Percentiles rank a stretch among this genome's conserved stretches.
Conservation (phyloP, 2,888 invertebrate genomes). For the Pristionchus exspectatus region DNA sequence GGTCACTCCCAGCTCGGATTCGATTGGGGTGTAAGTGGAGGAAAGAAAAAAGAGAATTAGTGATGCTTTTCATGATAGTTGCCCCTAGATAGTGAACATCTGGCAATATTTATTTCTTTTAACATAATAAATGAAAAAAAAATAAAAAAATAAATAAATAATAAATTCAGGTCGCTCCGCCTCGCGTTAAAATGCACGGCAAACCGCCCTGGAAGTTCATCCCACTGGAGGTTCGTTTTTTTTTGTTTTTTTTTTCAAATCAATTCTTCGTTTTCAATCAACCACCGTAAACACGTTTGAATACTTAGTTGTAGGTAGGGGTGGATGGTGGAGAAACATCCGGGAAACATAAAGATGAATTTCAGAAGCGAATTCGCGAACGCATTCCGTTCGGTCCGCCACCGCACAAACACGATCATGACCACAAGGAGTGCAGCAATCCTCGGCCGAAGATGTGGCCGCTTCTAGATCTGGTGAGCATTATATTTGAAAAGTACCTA, state of each 20-base stretch:
- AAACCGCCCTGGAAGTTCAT: conserved; percentile 5
- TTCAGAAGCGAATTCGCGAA: conserved; percentile 23
- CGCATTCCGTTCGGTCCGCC: background rate
- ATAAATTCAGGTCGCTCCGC: conserved; percentile 14
- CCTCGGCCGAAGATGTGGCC: conserved; percentile 7
- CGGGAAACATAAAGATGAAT: background rate
- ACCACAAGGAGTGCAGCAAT: background rate
- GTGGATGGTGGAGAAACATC: too few species aligned
- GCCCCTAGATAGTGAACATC: too few species aligned
- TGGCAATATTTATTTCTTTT: background rate
- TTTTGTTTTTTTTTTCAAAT: background rate
- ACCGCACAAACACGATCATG: background rate
- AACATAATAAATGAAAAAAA: too few species aligned
- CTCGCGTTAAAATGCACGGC: background rate
- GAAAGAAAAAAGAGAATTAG: too few species aligned
- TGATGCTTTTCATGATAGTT: too few species aligned
- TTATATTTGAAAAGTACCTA: too few species aligned
- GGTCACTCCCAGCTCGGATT: conserved; percentile 20
- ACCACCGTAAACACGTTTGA: too few species aligned
- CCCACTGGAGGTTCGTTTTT: background rate
- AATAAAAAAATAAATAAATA: too few species aligned
- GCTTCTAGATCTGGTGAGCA: background rate
- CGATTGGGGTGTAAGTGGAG: background rate
- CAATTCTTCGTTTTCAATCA: background rate
- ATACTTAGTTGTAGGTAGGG: too few species aligned